Evolutionary conservation across 2,113 vertebrate species (phyloP), one percentile per base, ranked within the genome.

Genomic region (Brachypteracias leptosomus): DNA sequence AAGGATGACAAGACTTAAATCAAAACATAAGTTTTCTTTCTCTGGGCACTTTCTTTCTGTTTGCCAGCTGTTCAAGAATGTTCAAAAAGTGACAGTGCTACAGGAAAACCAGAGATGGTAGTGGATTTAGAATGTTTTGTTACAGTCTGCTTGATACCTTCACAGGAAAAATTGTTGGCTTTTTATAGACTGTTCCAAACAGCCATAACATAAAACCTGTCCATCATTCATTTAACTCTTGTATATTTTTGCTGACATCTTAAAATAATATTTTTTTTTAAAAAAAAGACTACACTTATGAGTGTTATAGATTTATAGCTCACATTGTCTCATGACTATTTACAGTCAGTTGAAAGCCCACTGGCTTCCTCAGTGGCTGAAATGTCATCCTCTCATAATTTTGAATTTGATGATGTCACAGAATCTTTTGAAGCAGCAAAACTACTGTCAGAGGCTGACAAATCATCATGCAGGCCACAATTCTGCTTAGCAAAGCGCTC

Each of bases 401-500:
- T 94, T 89, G 54, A 78, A 40, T 88, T 80, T 71, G n/a, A 76
- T 17, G 31, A 52, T 93, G 62, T 75, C 63, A 92, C 24, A 72
- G 66, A 52, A 72, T 71, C 29, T 87, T 91, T 82, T 73, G 79
- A 97, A 95, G n/a, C 11, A 76, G 40, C 11, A 75, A 54, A 90
- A 83, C 44, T 42, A 55, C 44, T 71, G n/a, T 85, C 55, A 82
- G 74, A 75, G 38, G 54, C 52, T 35, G 38, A 83, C 10, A 88
- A 91, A 94, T 96, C 86, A 88, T 83, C 25, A 92, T 92, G 65
- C 80, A 92, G 57, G 59, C 57, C 59, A 61, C 83, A 94, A 54
- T 92, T 95, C 80, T 95, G 80, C 83, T 94, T 96, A 93, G 81
- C 35, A 92, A 95, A 96, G 80, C 0, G 0, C 35, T 92, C 46